Evolutionary conservation across 92 coral and sea anemone species (phyloP), one percentile per base, ranked within the genome.

Genomic region (Palythoa caribaeorum): DNA sequence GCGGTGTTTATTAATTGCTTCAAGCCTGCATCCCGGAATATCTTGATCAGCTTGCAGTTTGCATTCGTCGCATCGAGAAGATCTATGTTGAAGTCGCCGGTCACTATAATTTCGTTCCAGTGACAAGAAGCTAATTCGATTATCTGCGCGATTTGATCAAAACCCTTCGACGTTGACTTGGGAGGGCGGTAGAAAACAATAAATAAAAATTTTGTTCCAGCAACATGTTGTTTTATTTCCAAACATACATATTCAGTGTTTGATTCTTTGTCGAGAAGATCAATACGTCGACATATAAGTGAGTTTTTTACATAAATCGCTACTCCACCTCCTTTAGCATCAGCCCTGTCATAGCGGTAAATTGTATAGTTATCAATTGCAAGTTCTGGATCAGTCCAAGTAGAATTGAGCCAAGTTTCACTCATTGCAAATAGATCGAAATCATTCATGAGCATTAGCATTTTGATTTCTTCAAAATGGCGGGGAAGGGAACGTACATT

Each of bases 141-240:
- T 35, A 88, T 6, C 40, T 80, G 28, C 14, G 80, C 59, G 40
- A 80, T 79, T 39, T 79, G 15, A 68, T 88, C 40, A 60, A 37
- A 88, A 66, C 53, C 17, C 17, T 66, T 52, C 17, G 57, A 52
- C 16, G 78, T 13, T 57, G 84, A 90, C 13, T 85, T 85, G 5
- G 92, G 84, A 50, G 92, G 89, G 44, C 76, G 79, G 51, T 71
- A 90, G 39, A 85, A 73, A 35, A 90, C 83, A 70, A 78, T 69
- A 79, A 90, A 90, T 15, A 78, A 11, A 17, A 90, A 50, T 70
- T 84, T 90, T 54, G 89, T 62, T 55, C 93, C 90, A 70, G 76
- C 81, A 59, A 12, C 1, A 20, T 90, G 93, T 86, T 90, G 92
- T 74, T 69, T 84, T 19, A 85, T n/a, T 57, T 87, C 73, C 50